Evolutionary conservation across 2,888 invertebrate genomes (phyloP).

Genomic region (Athetis lepigone): DNA sequence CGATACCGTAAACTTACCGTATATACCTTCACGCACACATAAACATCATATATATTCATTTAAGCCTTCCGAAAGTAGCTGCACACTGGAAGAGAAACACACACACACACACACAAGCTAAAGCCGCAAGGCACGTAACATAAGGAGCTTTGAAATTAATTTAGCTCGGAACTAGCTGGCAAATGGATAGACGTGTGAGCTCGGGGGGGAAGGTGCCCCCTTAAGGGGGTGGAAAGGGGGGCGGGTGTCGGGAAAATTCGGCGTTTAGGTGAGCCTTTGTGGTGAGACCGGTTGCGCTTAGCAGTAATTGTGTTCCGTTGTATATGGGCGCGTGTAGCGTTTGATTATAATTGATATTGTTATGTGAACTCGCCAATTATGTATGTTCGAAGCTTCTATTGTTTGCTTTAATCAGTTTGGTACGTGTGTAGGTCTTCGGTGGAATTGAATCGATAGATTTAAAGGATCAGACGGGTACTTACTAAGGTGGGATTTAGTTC

Average conservation of each 20-base stretch:
- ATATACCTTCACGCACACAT: slow-evolving; percentile 70
- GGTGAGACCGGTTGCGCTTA: slow-evolving; percentile 84
- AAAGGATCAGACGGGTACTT: not conserved
- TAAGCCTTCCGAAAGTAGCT: slow-evolving; percentile 88
- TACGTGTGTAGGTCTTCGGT: not conserved
- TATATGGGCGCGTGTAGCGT: slow-evolving; percentile 66
- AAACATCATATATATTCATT: slow-evolving; percentile 78
- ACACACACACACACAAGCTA: slow-evolving; percentile 84
- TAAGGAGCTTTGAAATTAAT: slow-evolving; percentile 91
- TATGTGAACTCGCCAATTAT: slow-evolving; percentile 59
- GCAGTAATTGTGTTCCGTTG: slow-evolving; percentile 83
- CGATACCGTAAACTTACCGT: slow-evolving; percentile 80
- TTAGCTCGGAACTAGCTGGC: slow-evolving; percentile 91
- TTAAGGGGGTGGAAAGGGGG: slow-evolving; percentile 67
- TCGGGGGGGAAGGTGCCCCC: slow-evolving; percentile 72
- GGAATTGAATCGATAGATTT: not conserved
- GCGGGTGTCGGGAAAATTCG: slow-evolving; percentile 84
- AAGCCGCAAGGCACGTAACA: slow-evolving; percentile 91
- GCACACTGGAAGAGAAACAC: slow-evolving; percentile 72
- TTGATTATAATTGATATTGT: slow-evolving; percentile 77
- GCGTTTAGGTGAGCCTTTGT: slow-evolving; percentile 89
- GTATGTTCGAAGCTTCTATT: slow-evolving; percentile 26
- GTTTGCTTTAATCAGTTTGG: slow-evolving; percentile 8
- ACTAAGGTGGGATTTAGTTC: too few relatives aligned
- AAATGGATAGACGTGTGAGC: slow-evolving; percentile 91